Evolutionary conservation across 2,113 vertebrate species (phyloP).

Genomic region (Recurvirostra avosetta): DNA sequence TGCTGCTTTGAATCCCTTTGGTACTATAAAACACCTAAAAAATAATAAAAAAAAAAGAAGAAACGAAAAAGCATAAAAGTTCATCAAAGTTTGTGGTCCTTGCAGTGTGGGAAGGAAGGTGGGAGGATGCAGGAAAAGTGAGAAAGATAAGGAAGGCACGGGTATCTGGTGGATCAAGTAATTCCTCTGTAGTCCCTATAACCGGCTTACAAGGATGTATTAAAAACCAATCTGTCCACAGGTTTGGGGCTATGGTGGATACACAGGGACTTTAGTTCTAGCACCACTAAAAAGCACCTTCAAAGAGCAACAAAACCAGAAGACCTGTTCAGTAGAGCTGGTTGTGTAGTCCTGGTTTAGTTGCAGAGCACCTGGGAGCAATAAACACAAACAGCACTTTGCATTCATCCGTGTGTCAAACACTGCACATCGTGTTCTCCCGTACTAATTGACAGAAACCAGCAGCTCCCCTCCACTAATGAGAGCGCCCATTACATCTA

Average conservation of each 20-base stretch:
- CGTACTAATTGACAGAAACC: background rate
- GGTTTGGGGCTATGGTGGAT: background rate
- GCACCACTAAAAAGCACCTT: slow-evolving; percentile 60
- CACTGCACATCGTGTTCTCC: background rate
- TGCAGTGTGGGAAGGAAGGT: background rate
- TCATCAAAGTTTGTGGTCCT: background rate
- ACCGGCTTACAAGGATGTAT: background rate
- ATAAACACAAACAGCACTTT: background rate
- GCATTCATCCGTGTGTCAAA: background rate
- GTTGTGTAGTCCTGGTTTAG: background rate
- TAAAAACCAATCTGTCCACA: background rate
- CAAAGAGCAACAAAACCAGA: background rate
- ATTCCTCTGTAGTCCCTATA: background rate
- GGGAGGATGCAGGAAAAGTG: background rate
- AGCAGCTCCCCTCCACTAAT: slow-evolving; percentile 10
- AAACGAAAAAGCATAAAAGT: background rate
- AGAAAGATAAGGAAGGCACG: background rate
- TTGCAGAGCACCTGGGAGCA: slow-evolving; percentile 23
- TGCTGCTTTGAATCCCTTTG: slow-evolving; percentile 13
- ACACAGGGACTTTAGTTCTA: background rate
- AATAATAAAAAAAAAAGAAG: background rate
- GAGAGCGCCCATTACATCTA: background rate
- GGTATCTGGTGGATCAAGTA: background rate
- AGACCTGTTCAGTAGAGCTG: background rate
- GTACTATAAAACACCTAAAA: slow-evolving; percentile 5